Evolutionary conservation across 23 tunicate species (phyloP).

Genomic region (Halocynthia aurantium): DNA sequence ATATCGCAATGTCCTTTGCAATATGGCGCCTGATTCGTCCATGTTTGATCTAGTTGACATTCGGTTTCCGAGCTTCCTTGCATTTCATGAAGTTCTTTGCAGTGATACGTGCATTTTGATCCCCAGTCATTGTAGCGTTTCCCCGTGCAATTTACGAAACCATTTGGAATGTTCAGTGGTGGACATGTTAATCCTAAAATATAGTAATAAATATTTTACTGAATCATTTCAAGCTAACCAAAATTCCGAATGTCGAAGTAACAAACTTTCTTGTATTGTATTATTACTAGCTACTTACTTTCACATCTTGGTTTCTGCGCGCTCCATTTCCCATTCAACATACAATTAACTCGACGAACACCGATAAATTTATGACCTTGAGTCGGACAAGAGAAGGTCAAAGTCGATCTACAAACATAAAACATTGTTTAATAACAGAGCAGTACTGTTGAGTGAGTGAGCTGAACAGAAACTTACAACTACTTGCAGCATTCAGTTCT

Average conservation of each 20-base stretch:
- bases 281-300: constrained; percentile 22
- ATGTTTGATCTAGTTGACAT: constrained; percentile 39
- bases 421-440: background rate
- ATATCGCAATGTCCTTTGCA: constrained; percentile 67
- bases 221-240: background rate
- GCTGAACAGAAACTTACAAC: no score
- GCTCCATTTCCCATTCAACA: constrained; percentile 43
- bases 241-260: background rate
- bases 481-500: no score
- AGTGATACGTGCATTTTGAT: constrained; percentile 30
- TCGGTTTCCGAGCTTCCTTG: constrained; percentile 26
- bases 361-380: constrained; percentile 49
- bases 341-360: constrained; percentile 35
- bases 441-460: no score
- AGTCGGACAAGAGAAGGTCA: constrained; percentile 26
- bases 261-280: background rate
- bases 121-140: constrained; percentile 29
- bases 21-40: constrained; percentile 54
- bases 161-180: constrained; percentile 54
- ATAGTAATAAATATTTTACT: background rate
- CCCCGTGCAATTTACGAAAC: constrained; percentile 33
- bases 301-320: constrained; percentile 51
- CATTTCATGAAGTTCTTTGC: constrained; percentile 34
- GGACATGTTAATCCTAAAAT: constrained; percentile 43
- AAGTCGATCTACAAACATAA: background rate